phyloP scores from a whole-genome alignment of 2,888 invertebrate genomes.

The Caenorhabditis drosophilae region DNA sequence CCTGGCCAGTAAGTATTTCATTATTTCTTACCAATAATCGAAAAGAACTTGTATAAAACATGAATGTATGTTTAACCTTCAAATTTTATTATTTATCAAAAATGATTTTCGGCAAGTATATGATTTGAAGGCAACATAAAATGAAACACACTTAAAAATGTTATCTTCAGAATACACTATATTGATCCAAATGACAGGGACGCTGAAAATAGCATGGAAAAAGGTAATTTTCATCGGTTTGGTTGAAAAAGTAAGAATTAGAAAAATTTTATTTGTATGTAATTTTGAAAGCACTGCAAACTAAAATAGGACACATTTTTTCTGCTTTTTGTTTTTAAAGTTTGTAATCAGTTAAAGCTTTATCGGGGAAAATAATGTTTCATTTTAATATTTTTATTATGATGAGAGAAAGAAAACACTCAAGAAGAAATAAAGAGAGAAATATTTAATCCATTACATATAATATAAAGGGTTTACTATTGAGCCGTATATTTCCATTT shows the following conservation, averaged over 20 bases:
- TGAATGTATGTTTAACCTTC: too few species aligned
- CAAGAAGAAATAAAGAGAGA: neutral
- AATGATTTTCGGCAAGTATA: neutral
- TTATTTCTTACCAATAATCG: too few species aligned
- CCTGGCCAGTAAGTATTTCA: constrained; percentile 29
- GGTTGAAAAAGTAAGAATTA: neutral
- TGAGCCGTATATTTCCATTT: too few species aligned
- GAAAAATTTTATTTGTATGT: too few species aligned
- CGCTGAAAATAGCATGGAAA: constrained; percentile 37
- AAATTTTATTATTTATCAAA: neutral
- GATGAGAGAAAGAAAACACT: neutral
- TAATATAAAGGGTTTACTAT: too few species aligned
- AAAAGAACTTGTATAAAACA: too few species aligned
- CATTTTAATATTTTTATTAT: too few species aligned
- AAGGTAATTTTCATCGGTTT: constrained; percentile 20
- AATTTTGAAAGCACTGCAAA: too few species aligned
- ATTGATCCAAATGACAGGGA: constrained; percentile 14
- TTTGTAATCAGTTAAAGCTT: too few species aligned
- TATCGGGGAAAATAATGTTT: too few species aligned
- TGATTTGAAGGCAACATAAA: neutral
- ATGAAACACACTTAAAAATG: neutral
- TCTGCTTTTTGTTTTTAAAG: neutral
- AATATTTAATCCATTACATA: too few species aligned
- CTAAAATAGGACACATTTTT: neutral
- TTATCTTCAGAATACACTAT: constrained; percentile 18